Evolutionary conservation across 2,113 vertebrate genomes (phyloP).

Genomic region (Maccullochella peelii): DNA sequence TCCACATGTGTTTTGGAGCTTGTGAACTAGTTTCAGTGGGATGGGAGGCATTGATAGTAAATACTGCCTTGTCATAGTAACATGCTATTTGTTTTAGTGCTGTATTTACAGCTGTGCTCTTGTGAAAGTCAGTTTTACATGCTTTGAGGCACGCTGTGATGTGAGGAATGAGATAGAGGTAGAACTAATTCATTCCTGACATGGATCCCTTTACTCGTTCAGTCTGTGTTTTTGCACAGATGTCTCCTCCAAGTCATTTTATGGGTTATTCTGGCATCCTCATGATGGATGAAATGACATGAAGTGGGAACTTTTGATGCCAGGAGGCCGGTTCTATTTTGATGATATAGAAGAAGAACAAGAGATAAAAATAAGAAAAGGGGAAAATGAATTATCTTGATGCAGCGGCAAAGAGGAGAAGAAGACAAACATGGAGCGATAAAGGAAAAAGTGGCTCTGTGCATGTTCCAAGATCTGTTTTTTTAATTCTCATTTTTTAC

Average conservation of each 20-base stretch:
- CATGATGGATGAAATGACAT: not conserved
- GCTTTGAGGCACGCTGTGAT: constrained; percentile 8
- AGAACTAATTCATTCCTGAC: constrained; percentile 19
- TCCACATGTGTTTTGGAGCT: constrained; percentile 60
- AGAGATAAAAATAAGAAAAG: constrained; percentile 19
- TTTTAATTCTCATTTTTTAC: constrained; percentile 42
- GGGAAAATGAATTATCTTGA: constrained; percentile 23
- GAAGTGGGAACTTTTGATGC: constrained; percentile 25
- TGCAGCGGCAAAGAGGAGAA: constrained; percentile 26
- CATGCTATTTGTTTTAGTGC: constrained; percentile 37
- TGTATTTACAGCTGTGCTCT: constrained; percentile 40
- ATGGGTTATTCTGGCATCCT: constrained; percentile 27
- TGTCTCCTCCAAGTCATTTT: constrained; percentile 14
- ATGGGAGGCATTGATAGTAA: constrained; percentile 38
- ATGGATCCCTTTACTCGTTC: not conserved
- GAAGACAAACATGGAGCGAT: not conserved
- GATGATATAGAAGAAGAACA: constrained; percentile 25
- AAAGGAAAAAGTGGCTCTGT: constrained; percentile 37
- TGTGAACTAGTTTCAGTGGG: constrained; percentile 46
- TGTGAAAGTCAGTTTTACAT: constrained; percentile 27
- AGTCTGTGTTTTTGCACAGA: constrained; percentile 13
- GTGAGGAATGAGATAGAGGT: constrained; percentile 27
- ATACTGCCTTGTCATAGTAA: constrained; percentile 50
- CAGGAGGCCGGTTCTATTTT: constrained; percentile 37
- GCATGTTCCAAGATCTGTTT: constrained; percentile 36